Conservation (phyloP, 1,140 invertebrate genomes). For the Brachionus plicatilis region DNA sequence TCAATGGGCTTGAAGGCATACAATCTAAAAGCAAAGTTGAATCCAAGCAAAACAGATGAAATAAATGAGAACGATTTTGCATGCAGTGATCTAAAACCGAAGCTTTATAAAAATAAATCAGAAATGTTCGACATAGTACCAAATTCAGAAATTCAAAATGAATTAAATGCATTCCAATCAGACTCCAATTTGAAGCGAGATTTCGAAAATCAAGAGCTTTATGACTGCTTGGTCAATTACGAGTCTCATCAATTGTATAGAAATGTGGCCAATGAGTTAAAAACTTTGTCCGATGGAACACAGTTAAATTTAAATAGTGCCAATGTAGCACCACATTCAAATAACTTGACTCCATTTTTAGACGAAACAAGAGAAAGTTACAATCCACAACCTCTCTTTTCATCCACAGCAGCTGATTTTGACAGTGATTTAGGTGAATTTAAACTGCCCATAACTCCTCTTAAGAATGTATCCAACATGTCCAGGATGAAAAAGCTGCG, state of each 20-base stretch:
- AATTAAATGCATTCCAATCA: not conserved
- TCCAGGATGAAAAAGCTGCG: not conserved
- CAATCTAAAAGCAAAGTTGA: not conserved
- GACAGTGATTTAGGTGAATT: not conserved
- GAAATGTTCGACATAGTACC: not conserved
- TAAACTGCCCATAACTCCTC: not conserved
- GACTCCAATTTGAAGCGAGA: not conserved
- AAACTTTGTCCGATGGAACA: not conserved
- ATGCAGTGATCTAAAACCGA: not conserved
- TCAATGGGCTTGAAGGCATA: conserved; percentile 18
- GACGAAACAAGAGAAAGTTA: not conserved
- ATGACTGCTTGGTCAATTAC: conserved; percentile 9
- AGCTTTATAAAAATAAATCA: not conserved
- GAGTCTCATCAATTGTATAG: not conserved
- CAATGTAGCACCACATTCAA: not conserved
- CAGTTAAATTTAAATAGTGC: not conserved
- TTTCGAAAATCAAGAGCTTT: not conserved
- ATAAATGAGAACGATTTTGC: not conserved
- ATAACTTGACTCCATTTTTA: not conserved
- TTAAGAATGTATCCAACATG: not conserved
- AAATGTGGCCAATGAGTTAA: not conserved
- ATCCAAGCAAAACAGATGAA: not conserved
- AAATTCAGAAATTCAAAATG: not conserved
- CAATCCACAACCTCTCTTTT: not conserved
- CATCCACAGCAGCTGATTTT: not conserved